Conservation (phyloP, 1,140 invertebrate genomes). For the Diplogasteroides magnus region DNA sequence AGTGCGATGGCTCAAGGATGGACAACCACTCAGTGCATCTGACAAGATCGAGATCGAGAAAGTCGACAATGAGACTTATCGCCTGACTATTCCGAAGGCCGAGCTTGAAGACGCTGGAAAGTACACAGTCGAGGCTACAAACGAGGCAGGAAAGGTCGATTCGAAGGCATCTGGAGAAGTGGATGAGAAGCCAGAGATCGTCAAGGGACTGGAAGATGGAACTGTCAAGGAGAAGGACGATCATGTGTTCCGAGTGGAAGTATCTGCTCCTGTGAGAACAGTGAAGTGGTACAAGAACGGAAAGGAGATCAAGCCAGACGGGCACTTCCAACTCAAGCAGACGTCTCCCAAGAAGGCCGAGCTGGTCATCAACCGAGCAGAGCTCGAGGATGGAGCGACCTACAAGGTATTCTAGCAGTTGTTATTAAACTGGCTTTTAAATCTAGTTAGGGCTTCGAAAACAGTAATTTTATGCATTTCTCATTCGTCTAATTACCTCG, state of each 20-base stretch:
- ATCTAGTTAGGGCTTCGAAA: too few species aligned
- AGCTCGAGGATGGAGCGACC: conserved; percentile 49
- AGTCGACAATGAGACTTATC: conserved; percentile 48
- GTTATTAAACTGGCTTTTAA: neutral
- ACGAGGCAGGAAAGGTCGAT: conserved; percentile 44
- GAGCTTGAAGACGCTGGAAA: conserved; percentile 47
- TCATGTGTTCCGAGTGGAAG: conserved; percentile 65
- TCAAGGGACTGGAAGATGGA: conserved; percentile 45
- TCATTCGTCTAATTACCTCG: too few species aligned
- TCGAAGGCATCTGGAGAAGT: conserved; percentile 49
- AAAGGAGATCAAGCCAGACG: conserved; percentile 42
- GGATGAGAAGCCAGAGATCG: conserved; percentile 50
- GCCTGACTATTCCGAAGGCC: conserved; percentile 46
- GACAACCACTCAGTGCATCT: conserved; percentile 34
- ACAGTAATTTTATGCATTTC: too few species aligned
- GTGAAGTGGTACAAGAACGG: conserved; percentile 52
- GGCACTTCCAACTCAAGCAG: conserved; percentile 41
- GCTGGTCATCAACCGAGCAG: conserved; percentile 40
- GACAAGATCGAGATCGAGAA: conserved; percentile 44
- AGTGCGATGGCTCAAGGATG: conserved; percentile 59
- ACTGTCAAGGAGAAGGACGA: conserved; percentile 69
- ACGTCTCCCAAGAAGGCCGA: conserved; percentile 53
- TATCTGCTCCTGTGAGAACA: conserved; percentile 45
- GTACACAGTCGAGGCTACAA: conserved; percentile 44
- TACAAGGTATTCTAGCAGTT: conserved; percentile 32